A percentile compares a stretch with the other conserved stretches of the same genome.
phyloP scores from a whole-genome alignment of 2,888 invertebrate species.

The Pseudoips prasinana region DNA sequence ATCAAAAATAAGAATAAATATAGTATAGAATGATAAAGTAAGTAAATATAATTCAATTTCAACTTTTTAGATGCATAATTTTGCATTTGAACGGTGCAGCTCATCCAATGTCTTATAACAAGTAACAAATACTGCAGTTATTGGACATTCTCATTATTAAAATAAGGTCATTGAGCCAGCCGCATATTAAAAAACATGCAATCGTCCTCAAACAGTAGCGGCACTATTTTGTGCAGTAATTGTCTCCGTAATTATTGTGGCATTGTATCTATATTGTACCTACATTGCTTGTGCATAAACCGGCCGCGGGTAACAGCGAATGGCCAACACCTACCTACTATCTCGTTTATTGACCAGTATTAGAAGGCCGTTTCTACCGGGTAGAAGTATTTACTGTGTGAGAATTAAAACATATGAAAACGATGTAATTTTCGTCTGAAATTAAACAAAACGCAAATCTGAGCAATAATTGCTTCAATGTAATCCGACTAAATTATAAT shows the following conservation, averaged over 20 bases:
- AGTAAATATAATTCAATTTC: no score
- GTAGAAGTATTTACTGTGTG: constrained; percentile 55
- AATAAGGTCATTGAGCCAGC: constrained; percentile 41
- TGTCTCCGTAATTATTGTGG: constrained; percentile 69
- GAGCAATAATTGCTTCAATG: constrained; percentile 17
- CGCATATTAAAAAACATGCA: constrained; percentile 36
- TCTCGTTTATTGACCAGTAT: constrained; percentile 63
- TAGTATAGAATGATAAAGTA: no score
- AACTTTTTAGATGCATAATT: no score
- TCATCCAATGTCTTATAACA: no score
- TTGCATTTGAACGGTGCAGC: no score
- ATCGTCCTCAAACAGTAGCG: constrained; percentile 45
- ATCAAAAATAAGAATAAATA: no score
- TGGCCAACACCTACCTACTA: constrained; percentile 41
- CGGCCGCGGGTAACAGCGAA: constrained; percentile 54
- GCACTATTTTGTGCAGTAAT: constrained; percentile 61
- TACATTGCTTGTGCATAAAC: constrained; percentile 52
- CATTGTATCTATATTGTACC: constrained; percentile 59
- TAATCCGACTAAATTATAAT: constrained; percentile 37
- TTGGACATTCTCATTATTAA: constrained; percentile 28
- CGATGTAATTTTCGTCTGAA: constrained; percentile 19
- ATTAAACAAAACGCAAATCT: constrained; percentile 24
- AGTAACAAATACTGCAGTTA: no score
- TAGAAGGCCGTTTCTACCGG: constrained; percentile 69
- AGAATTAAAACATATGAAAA: constrained; percentile 28